phyloP scores from a whole-genome alignment of 2,888 invertebrate genomes.

The Drosophila percnosoma region DNA sequence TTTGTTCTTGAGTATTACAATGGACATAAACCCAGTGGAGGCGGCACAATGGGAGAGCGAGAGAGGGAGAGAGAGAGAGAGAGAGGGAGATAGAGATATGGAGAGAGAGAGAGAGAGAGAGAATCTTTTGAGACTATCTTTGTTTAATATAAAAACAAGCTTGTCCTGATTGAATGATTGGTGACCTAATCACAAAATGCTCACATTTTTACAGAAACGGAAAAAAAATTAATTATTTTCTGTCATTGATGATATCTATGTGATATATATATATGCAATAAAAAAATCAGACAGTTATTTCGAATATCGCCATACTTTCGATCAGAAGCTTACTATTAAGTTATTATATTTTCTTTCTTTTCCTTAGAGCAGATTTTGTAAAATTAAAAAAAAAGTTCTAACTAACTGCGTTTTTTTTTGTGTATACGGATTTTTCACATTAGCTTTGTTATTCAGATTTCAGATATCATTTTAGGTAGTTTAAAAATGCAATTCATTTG shows the following conservation, averaged over 20 bases:
- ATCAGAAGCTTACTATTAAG: neutral
- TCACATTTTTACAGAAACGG: too few species aligned
- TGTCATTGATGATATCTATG: neutral
- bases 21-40: neutral
- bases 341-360: neutral
- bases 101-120: too few species aligned
- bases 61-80: fast-evolving
- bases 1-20: slow-evolving; percentile 62
- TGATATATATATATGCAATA: neutral
- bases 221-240: neutral
- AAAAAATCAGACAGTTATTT: neutral
- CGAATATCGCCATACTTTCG: neutral
- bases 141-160: neutral
- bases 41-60: neutral
- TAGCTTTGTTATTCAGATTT: neutral
- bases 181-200: too few species aligned
- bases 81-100: fast-evolving
- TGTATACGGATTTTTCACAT: neutral
- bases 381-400: neutral
- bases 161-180: neutral
- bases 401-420: neutral
- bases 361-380: neutral
- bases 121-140: neutral
- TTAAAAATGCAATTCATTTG: neutral
- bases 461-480: neutral